Conservation (phyloP, 2,888 invertebrate species). For the Cynaeus angustus region DNA sequence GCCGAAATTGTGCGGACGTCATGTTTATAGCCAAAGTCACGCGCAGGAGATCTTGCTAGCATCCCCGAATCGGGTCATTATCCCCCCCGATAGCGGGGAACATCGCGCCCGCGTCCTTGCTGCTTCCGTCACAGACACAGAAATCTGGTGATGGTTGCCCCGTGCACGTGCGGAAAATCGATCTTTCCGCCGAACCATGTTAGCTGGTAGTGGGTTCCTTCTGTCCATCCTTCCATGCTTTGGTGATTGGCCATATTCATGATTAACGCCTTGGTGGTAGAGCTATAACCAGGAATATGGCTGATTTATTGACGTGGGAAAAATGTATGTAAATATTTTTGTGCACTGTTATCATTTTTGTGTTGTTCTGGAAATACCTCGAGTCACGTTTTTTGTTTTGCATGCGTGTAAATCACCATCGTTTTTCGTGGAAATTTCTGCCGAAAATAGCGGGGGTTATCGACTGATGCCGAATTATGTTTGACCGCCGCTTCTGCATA, state of each 20-base stretch:
- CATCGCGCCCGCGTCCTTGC: slow-evolving; percentile 80
- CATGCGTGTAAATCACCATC: no score
- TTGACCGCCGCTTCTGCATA: no score
- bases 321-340: slow-evolving; percentile 48
- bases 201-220: slow-evolving; percentile 64
- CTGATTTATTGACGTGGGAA: slow-evolving; percentile 56
- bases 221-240: slow-evolving; percentile 56
- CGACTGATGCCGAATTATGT: no score
- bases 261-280: slow-evolving; percentile 63
- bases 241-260: slow-evolving; percentile 69
- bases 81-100: slow-evolving; percentile 77
- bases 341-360: slow-evolving; percentile 6
- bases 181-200: slow-evolving; percentile 59
- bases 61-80: slow-evolving; percentile 77
- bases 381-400: no score
- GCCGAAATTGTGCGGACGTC: slow-evolving; percentile 73
- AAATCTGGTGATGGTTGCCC: slow-evolving; percentile 80
- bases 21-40: slow-evolving; percentile 67
- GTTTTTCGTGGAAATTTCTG: no score
- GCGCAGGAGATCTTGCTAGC: slow-evolving; percentile 71
- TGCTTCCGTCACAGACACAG: slow-evolving; percentile 78
- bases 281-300: slow-evolving; percentile 64
- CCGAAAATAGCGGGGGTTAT: no score
- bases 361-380: neutral
- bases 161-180: slow-evolving; percentile 57